Evolutionary conservation across 1,140 invertebrate species (phyloP).

Genomic region (Chrysomallon squamiferum): DNA sequence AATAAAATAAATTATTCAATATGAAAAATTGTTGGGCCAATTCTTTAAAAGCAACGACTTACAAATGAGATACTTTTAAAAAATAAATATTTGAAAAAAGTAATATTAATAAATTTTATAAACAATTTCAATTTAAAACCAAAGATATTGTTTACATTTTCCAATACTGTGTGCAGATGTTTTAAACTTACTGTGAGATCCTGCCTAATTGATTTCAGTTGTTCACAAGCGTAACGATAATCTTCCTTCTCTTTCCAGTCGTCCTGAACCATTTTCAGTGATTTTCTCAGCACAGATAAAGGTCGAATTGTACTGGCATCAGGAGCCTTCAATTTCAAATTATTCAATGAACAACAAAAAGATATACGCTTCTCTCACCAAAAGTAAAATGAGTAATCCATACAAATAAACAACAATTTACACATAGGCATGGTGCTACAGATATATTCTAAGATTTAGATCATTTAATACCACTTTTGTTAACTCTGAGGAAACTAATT

Average conservation of each 20-base stretch:
- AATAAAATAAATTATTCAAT: no score
- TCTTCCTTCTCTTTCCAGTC: conserved; percentile 89
- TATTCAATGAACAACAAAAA: neutral
- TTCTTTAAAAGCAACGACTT: no score
- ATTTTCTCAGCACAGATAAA: conserved; percentile 81
- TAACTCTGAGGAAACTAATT: no score
- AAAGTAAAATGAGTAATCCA: neutral
- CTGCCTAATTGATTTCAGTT: conserved; percentile 97
- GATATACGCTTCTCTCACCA: no score
- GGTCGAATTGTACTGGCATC: conserved; percentile 90
- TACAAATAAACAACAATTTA: neutral
- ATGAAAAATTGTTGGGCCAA: no score
- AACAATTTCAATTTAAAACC: no score
- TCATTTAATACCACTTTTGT: neutral
- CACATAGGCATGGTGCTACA: neutral
- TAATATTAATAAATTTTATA: no score
- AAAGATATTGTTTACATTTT: no score
- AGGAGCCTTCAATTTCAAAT: conserved; percentile 74
- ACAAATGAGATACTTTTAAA: no score
- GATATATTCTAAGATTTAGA: neutral
- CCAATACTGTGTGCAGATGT: no score
- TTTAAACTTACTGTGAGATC: conserved; percentile 86
- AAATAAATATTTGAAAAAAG: no score
- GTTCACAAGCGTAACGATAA: conserved; percentile 96
- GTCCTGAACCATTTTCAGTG: conserved; percentile 87